Evolutionary conservation across 2,113 vertebrate genomes (phyloP).

Genomic region (Saccopteryx leptura): DNA sequence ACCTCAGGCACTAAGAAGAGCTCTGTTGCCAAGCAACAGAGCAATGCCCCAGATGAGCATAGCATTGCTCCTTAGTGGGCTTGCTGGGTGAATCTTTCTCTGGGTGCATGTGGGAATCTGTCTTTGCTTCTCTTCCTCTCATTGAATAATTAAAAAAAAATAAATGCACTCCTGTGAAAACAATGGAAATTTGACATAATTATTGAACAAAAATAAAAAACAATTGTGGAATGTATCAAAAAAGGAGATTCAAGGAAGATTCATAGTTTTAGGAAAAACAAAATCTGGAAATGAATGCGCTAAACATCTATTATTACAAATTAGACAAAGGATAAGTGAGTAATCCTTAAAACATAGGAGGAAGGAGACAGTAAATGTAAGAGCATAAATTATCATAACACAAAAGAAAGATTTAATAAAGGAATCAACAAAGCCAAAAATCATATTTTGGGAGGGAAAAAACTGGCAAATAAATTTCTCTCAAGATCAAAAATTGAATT

Average conservation of each 20-base stretch:
- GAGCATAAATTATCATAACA: not conserved
- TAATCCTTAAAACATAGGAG: not conserved
- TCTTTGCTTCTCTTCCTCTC: no score
- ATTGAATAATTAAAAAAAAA: no score
- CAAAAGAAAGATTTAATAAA: not conserved
- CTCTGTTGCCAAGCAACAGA: no score
- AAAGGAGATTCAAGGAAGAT: not conserved
- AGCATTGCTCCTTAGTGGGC: no score
- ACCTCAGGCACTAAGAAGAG: no score
- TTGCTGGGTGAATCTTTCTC: no score
- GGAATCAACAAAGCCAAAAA: not conserved
- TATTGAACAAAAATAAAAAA: not conserved
- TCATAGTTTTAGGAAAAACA: not conserved
- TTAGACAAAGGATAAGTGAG: not conserved
- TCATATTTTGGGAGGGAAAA: not conserved
- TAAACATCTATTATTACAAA: not conserved
- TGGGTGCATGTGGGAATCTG: no score
- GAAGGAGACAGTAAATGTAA: not conserved
- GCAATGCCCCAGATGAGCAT: no score
- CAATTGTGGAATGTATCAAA: not conserved
- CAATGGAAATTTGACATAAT: not conserved
- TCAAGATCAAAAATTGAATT: not conserved
- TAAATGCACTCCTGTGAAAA: not conserved
- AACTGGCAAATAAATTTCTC: not conserved
- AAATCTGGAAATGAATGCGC: not conserved